Conservation (phyloP, 1,140 invertebrate genomes). For the Cyrtorhinus lividipennis region DNA sequence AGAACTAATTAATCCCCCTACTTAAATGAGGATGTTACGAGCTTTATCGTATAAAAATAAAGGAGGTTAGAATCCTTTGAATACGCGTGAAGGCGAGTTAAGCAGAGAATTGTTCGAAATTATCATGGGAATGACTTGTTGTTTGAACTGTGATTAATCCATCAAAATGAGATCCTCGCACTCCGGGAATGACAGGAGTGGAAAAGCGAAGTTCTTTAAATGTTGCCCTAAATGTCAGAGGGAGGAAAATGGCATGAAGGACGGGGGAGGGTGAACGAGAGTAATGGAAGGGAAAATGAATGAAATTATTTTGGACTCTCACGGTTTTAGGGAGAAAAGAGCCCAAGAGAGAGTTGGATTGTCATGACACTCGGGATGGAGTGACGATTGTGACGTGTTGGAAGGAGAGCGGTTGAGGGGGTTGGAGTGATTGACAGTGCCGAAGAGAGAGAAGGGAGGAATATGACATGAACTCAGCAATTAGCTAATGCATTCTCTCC, state of each 20-base stretch:
- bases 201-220: background rate
- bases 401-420: background rate
- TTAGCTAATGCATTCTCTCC: constrained; percentile 8
- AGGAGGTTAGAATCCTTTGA: too few relatives aligned
- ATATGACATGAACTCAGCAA: constrained; percentile 9
- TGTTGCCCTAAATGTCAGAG: background rate
- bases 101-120: too few relatives aligned
- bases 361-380: background rate
- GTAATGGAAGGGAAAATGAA: background rate
- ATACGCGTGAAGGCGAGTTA: too few relatives aligned
- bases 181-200: background rate
- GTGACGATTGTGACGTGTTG: too few relatives aligned
- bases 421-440: background rate
- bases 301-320: background rate
- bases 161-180: background rate
- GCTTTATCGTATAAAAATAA: too few relatives aligned
- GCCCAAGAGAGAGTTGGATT: background rate
- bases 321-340: background rate
- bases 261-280: too few relatives aligned
- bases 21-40: too few relatives aligned
- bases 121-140: background rate
- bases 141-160: background rate
- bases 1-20: too few relatives aligned
- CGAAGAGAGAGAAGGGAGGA: background rate
- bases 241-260: background rate